Evolutionary conservation across 2,113 vertebrate genomes (phyloP).

Genomic region (Dicrurus megarhynchus): DNA sequence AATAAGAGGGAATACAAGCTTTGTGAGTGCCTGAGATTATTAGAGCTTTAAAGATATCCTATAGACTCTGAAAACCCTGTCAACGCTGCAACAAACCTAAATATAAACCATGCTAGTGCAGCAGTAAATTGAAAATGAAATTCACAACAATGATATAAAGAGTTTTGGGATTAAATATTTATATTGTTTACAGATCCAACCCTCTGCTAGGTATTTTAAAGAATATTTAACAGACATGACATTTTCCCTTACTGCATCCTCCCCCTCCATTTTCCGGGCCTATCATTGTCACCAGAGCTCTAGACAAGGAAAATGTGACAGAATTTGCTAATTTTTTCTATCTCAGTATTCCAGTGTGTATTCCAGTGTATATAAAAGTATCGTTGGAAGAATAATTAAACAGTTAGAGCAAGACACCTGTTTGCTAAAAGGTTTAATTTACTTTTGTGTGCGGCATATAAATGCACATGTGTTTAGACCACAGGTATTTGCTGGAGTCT

Average conservation of each 20-base stretch:
- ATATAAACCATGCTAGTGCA: background rate
- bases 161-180: background rate
- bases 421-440: conserved; percentile 18
- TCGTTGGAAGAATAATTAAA: background rate
- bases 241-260: background rate
- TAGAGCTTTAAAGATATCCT: background rate
- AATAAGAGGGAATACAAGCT: background rate
- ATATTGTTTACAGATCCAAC: background rate
- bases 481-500: background rate
- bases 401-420: background rate
- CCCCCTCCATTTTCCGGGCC: background rate
- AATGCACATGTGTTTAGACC: background rate
- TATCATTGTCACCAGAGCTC: background rate
- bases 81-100: background rate
- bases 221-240: background rate
- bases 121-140: background rate
- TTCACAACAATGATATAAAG: background rate
- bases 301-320: background rate
- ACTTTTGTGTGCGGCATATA: background rate
- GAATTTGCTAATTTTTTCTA: background rate
- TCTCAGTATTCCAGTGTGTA: background rate
- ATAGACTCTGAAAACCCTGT: background rate
- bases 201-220: background rate
- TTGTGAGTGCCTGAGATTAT: background rate
- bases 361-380: background rate